Base-by-base conservation (phyloP, 2,113 vertebrate genomes). In the Nannospalax galili region DNA sequence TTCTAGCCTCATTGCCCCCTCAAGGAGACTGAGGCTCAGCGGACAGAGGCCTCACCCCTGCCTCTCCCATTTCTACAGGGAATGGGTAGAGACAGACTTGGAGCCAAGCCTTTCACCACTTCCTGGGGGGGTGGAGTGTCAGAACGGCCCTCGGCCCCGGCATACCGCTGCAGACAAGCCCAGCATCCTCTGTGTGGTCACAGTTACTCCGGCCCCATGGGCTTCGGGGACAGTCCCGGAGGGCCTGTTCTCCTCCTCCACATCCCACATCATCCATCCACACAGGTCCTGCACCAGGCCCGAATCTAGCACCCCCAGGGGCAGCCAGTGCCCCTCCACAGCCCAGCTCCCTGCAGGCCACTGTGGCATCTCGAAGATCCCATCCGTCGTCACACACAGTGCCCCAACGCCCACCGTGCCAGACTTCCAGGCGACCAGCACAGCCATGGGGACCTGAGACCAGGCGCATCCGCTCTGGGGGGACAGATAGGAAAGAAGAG, bases 151-250 rank as follows among this genome's bases (percentile, higher is more conserved):
- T 19, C 35, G 0, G 10, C 84, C 16, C 62, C 0, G 1, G 4
- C 91, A 0, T 89, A 98, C 98, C 98, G 0, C 96, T 95, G 80
- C 98, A 98, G 48, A 98, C 96, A 65, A 98, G 96, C 9, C 97
- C 97, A 0, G 97, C 98, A 0, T 98, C 98, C 82, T 98, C 98
- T 0, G 84, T 97, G 93, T 98, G 98, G 88, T 98, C 97, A 26
- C 98, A 98, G 92, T 98, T 98, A 74, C 98, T 98, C 17, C 96
- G 93, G 8, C 97, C 98, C 97, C 93, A 94, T 14, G 97, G 97
- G 17, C 97, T 96, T 7, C 97, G 94, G 0, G 32, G 96, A 92
- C 98, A 98, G 88, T 58, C 90, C 6, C 96, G 84, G 42, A 98
- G 94, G 9, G 93, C 56, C n/a, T 93, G 93, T 75, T 98, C 98